Evolutionary conservation across 2,888 invertebrate species (phyloP), one percentile per base, ranked within the genome.

Genomic region (Spicauda simplicius): DNA sequence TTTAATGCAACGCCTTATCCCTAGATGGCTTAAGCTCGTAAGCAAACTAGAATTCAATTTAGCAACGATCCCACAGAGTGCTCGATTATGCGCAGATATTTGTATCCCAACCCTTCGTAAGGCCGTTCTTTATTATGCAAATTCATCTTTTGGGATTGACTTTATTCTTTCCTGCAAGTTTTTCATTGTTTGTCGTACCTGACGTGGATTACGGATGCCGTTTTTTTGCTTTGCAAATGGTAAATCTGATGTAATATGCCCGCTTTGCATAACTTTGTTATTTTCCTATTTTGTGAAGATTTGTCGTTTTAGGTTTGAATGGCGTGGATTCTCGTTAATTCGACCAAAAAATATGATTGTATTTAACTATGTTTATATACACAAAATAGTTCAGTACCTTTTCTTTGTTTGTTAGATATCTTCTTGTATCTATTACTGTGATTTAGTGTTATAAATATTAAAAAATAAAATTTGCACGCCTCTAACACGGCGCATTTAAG

Each of bases 1-100:
- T 7, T 48, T 48, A 16, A 45, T 25, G 18, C 25, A 20, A 48
- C 8, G 14, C 20, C 45, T 45, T 33, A 30, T 52, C 69, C 64
- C 71, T 37, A 48, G 41, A 60, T 71, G 30, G 18, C 37, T 58
- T 19, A 55, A 57, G 69, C 71, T 74, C 70, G 62, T 72, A 59
- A 72, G 71, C 74, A 77, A 79, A 80, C 77, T 77, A 77, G 72
- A 84, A 83, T 83, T 82, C 82, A 83, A 85, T 86, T 81, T 83
- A 72, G 71, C 72, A 61, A 63, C 71, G 71, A 75, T 72, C 75
- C 76, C 78, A 75, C 77, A 83, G 81, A 84, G 74, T 80, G 78
- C 77, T 80, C 80, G 82, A 83, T 87, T 86, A 85, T 85, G 76
- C 83, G 72, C 74, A 80, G 81, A 84, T 83, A 86, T 86, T 85